Evolutionary conservation across 2,888 invertebrate genomes (phyloP).

Genomic region (Vandiemenella viatica): DNA sequence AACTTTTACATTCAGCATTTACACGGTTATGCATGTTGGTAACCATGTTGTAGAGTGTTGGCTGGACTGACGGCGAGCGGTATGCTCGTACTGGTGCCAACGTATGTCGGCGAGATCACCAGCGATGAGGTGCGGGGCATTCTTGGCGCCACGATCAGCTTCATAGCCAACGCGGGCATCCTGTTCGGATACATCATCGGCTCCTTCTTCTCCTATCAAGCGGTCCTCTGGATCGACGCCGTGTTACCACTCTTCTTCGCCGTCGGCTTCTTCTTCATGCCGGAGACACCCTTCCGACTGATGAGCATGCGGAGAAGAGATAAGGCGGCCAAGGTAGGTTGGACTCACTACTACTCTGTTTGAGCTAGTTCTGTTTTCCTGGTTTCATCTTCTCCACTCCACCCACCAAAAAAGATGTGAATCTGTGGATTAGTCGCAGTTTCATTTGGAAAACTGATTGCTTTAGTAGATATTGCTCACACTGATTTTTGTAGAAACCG

Average conservation of each 20-base stretch:
- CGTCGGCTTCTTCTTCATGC: slow-evolving; percentile 33
- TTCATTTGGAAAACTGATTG: no score
- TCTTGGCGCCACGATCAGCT: slow-evolving; percentile 31
- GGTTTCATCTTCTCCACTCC: no score
- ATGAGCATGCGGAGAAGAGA: slow-evolving; percentile 28
- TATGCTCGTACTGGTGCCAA: slow-evolving; percentile 37
- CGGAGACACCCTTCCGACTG: slow-evolving; percentile 42
- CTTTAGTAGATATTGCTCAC: no score
- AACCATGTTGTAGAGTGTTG: not conserved
- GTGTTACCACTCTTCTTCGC: slow-evolving; percentile 26
- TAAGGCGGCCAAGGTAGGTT: no score
- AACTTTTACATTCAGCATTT: no score
- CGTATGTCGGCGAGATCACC: slow-evolving; percentile 46
- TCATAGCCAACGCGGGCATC: slow-evolving; percentile 44
- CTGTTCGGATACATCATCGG: slow-evolving; percentile 35
- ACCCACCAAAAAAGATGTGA: no score
- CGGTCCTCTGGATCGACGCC: slow-evolving; percentile 10
- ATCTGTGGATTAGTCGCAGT: no score
- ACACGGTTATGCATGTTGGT: not conserved
- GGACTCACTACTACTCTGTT: no score
- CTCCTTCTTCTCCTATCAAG: slow-evolving; percentile 32
- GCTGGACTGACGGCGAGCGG: slow-evolving; percentile 23
- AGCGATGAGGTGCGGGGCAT: slow-evolving; percentile 37
- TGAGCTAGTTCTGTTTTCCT: no score
- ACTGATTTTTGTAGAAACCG: no score